These are phyloP conservation scores for Beroe ovata DNA, from an alignment of 37 sponge, comb jelly and placozoan genomes.

Conservation along the genomic window DNA sequence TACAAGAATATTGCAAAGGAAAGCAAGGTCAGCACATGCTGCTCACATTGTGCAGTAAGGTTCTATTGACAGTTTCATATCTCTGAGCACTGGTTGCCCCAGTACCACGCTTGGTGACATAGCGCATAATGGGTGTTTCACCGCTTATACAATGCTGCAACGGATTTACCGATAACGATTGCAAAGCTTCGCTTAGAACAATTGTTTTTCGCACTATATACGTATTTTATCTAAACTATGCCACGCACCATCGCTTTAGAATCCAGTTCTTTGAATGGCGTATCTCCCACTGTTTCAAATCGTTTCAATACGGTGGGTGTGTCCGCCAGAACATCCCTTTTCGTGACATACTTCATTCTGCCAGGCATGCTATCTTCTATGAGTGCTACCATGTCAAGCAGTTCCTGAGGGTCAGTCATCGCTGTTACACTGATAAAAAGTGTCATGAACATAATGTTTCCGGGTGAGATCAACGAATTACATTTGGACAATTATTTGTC, in stretches of 20 bases:
- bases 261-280: constrained; percentile 23
- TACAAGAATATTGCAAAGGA: too few relatives aligned
- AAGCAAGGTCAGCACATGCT: neutral
- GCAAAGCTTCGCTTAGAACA: too few relatives aligned
- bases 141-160: too few relatives aligned
- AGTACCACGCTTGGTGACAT: neutral
- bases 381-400: neutral
- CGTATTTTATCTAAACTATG: too few relatives aligned
- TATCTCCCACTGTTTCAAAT: neutral
- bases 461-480: too few relatives aligned
- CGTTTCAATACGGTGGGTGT: neutral
- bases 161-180: too few relatives aligned
- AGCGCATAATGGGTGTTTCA: neutral
- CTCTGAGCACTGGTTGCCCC: neutral
- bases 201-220: too few relatives aligned
- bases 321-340: neutral
- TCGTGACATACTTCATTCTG: constrained; percentile 4
- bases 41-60: neutral
- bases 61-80: constrained; percentile 8
- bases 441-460: too few relatives aligned
- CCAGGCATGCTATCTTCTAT: constrained; percentile 28
- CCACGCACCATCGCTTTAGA: too few relatives aligned
- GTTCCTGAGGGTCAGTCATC: too few relatives aligned
- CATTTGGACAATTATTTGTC: too few relatives aligned
- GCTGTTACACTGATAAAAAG: too few relatives aligned